Evolutionary conservation across 2,888 invertebrate genomes (phyloP), one percentile per base, ranked within the genome.

Genomic region (Hofmannophila pseudospretella): DNA sequence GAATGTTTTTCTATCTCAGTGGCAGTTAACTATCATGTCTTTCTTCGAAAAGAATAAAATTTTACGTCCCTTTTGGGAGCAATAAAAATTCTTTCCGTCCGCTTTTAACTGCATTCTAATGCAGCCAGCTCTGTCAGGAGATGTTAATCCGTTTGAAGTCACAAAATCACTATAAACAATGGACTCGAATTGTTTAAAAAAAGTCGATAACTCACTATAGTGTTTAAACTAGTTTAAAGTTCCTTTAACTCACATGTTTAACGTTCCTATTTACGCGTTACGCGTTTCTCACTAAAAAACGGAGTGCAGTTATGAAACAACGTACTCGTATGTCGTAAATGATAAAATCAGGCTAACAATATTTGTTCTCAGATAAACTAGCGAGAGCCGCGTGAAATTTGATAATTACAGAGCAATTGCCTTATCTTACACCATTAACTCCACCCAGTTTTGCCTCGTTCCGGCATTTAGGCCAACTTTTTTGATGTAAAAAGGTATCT

Each of bases 301-400:
- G 41, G 36, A 46, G 34, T 29, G 36, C 46, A 51, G 45, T 47
- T 39, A 74, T 54, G 77, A 76, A 79, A 80, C 66, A 45, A 44
- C 49, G 40, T 47, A 16, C 16, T 16, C 16, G 16, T 16, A 43
- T 64, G 60, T 58, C 54, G 67, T 69, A 62, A 68, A 67, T 59
- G 62, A 68, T 67, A 68, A 69, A 75, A 67, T 54, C 57, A 60
- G 67, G 61, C 60, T 64, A 67, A 72, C 73, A 73, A 77, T 81
- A 76, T 85, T 85, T 81, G 63, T 71, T 67, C 58, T 65, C 44
- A 58, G 85, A 85, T 84, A 82, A 38, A 73, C 62, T 64, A 61
- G 65, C 58, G 48, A 67, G 62, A 67, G 71, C 71, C 61, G 67
- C 70, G 73, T 77, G 65, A 79, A 82, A 76, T 79, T 79, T 80